Evolutionary conservation across 2,888 invertebrate genomes (phyloP).

Genomic region (Isotomurus palustris): DNA sequence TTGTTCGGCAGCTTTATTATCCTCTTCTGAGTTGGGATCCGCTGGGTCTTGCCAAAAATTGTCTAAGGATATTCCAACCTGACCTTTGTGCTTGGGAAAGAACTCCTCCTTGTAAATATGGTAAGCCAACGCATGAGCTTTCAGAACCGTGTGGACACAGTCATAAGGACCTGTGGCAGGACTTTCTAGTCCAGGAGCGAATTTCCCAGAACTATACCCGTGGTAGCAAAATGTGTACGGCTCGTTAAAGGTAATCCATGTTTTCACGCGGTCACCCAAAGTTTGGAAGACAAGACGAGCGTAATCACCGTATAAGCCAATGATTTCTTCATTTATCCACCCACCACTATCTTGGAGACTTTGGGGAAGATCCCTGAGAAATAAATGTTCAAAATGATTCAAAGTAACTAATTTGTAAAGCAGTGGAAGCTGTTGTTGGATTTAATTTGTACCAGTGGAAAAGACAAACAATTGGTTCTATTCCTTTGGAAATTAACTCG

Average conservation of each 20-base stretch:
- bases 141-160: constrained; percentile 60
- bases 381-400: not conserved
- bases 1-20: constrained; percentile 41
- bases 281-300: constrained; percentile 52
- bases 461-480: constrained; percentile 13
- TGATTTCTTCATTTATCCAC: constrained; percentile 51
- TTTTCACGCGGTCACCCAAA: constrained; percentile 54
- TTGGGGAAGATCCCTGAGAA: constrained; percentile 56
- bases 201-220: constrained; percentile 9
- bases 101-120: constrained; percentile 60
- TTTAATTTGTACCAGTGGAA: not conserved
- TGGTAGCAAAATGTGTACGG: constrained; percentile 9
- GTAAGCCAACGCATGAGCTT: constrained; percentile 63
- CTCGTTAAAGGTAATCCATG: constrained; percentile 5
- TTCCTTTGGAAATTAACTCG: constrained; percentile 21
- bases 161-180: constrained; percentile 56
- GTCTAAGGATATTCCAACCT: constrained; percentile 45
- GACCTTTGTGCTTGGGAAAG: constrained; percentile 46
- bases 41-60: constrained; percentile 42
- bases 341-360: constrained; percentile 47
- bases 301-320: constrained; percentile 55
- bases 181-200: constrained; percentile 57
- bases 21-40: constrained; percentile 31
- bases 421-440: too few species aligned
- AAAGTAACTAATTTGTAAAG: too few species aligned